Base-by-base conservation (phyloP, 1,140 invertebrate genomes). In the Lepidurus apus region DNA sequence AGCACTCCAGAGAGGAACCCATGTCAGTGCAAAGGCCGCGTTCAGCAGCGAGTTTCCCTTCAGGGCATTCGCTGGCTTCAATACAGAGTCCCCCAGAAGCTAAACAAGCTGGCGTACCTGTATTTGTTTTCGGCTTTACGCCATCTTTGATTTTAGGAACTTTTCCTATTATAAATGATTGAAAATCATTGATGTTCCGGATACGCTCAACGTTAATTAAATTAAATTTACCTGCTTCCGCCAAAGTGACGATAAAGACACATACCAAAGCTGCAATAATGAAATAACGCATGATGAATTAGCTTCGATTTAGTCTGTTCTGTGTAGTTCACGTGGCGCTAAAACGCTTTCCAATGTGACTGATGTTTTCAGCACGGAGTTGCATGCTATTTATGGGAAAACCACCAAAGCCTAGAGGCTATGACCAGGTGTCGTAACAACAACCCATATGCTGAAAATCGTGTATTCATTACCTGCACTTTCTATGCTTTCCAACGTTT, bases 1-100 rank as follows among this genome's bases (percentile, higher is more conserved):
- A 77, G 76, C 76, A 77, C 53, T 77, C 76, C 8, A 53, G 26
- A 65, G 45, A 45, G 6, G 74, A n/a, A n/a, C 44, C 44, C 21
- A n/a, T 65, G 17, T 65, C 53, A 17, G 53, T 1, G 76, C 76
- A 77, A 13, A 77, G 45, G 45, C 76, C 76, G 24, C 42, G 45
- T 65, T 77, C 42, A 24, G 76, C 45, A 34, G 43, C 44, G n/a
- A 77, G 76, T 21, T 47, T 53, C 6, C 65, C 43, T 21, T 77
- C 21, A 1, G 76, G 76, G 8, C 76, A 77, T 77, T 77, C 44
- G 44, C 76, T 77, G 7, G n/a, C 65, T 45, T 53, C 65, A 45
- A 77, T 65, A 65, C 76, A 77, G 34, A 77, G 24, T 34, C 76
- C 76, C 13, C 76, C 76, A 34, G 45, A 21, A 26, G 44, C 34